Conservation (phyloP, 2,113 vertebrate genomes). For the Chroicocephalus ridibundus region DNA sequence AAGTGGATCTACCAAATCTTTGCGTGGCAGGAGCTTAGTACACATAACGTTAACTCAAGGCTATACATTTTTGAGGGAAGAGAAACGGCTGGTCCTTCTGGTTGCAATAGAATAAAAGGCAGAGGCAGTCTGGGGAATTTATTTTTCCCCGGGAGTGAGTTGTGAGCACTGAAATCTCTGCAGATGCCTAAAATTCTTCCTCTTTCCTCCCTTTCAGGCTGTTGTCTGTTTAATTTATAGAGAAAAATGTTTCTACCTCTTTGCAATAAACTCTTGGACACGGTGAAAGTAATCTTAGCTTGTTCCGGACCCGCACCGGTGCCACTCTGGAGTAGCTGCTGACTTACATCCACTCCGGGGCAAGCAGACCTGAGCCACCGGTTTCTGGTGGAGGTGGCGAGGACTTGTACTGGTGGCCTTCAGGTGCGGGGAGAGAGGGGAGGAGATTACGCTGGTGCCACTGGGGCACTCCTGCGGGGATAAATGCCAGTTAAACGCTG, state of each 20-base stretch:
- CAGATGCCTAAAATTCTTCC: neutral
- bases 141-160: neutral
- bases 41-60: neutral
- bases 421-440: neutral
- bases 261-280: neutral
- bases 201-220: neutral
- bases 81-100: neutral
- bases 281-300: neutral
- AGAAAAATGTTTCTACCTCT: neutral
- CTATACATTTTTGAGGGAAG: neutral
- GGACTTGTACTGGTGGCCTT: neutral
- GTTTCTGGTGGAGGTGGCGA: neutral
- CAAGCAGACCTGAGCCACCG: neutral
- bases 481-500: neutral
- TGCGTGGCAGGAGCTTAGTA: neutral
- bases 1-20: neutral
- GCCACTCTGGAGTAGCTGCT: neutral
- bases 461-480: neutral
- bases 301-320: neutral
- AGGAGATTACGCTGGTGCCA: neutral
- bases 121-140: neutral
- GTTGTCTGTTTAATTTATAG: neutral
- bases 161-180: neutral
- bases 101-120: neutral
- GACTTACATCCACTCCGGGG: neutral